These are phyloP conservation scores for Dastarcus helophoroides DNA, from an alignment of 2,888 invertebrate species.

Conservation along the genomic window DNA sequence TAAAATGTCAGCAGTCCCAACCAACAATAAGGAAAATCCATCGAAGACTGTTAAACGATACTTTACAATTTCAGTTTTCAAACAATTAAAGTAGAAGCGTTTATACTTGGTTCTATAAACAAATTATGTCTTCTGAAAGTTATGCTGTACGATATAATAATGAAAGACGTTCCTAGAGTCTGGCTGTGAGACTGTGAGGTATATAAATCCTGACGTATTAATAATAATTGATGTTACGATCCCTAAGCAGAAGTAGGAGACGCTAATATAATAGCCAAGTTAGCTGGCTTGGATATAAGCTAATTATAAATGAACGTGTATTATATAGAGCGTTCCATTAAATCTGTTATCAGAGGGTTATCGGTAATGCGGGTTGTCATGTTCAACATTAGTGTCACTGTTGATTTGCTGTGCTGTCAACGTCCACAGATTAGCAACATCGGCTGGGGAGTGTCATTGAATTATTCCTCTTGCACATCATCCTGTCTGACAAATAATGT, in stretches of 20 bases:
- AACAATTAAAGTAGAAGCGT: too few relatives aligned
- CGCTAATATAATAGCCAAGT: constrained; percentile 33
- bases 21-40: too few relatives aligned
- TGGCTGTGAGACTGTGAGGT: too few relatives aligned
- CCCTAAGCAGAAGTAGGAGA: neutral
- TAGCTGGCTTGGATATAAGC: constrained; percentile 31
- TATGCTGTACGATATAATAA: too few relatives aligned
- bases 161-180: too few relatives aligned
- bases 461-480: constrained; percentile 7
- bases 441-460: constrained; percentile 8
- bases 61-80: too few relatives aligned
- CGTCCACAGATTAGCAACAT: constrained; percentile 14
- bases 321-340: constrained; percentile 35
- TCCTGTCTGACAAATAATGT: neutral
- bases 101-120: too few relatives aligned
- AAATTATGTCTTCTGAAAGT: too few relatives aligned
- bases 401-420: constrained; percentile 31
- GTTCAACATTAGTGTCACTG: constrained; percentile 35
- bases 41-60: too few relatives aligned
- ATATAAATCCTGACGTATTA: too few relatives aligned
- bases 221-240: too few relatives aligned
- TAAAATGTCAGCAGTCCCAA: too few relatives aligned
- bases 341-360: constrained; percentile 36
- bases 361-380: constrained; percentile 37
- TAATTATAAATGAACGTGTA: constrained; percentile 32